phyloP scores from a whole-genome alignment of 2,888 invertebrate species.

The Cryptocephalus primarius region DNA sequence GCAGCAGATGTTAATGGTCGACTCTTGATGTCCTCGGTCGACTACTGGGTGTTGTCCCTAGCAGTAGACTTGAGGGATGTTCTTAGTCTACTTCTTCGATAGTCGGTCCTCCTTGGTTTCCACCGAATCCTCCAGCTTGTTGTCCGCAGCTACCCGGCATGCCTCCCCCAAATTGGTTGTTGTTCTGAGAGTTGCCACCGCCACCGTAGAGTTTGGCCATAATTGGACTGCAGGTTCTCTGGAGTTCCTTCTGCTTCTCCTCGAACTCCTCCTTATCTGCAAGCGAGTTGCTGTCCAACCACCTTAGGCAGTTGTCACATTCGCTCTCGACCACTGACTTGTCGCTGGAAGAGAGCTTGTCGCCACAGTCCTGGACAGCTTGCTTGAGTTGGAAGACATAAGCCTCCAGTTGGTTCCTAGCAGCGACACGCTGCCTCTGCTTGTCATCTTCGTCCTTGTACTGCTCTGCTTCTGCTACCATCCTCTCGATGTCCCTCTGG shows the following conservation, averaged over 20 bases:
- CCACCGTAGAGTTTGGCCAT: conserved; percentile 45
- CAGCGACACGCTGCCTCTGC: conserved; percentile 52
- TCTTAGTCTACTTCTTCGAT: conserved; percentile 9
- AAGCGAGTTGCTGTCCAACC: conserved; percentile 56
- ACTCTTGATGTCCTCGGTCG: too few relatives aligned
- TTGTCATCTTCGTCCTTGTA: conserved; percentile 64
- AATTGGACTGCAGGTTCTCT: conserved; percentile 40
- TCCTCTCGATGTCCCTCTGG: conserved; percentile 71
- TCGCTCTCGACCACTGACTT: conserved; percentile 44
- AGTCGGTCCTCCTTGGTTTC: conserved; percentile 7
- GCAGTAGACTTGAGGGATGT: background rate
- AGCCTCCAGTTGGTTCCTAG: conserved; percentile 61
- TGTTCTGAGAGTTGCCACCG: conserved; percentile 18
- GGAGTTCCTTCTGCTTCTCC: conserved; percentile 44
- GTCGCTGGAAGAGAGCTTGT: conserved; percentile 52
- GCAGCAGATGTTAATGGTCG: too few relatives aligned
- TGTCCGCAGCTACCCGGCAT: conserved; percentile 6
- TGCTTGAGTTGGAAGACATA: conserved; percentile 61
- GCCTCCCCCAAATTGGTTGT: conserved; percentile 7
- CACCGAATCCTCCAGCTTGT: conserved; percentile 7
- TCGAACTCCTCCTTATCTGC: conserved; percentile 59
- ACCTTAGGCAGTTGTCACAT: conserved; percentile 49
- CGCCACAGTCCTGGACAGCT: conserved; percentile 50
- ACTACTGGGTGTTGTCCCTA: background rate
- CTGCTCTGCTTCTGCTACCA: conserved; percentile 63